A percentile compares a stretch with the other conserved stretches of the same genome.
Evolutionary conservation across 2,113 vertebrate species (phyloP).

Genomic region (Heterochromis multidens): DNA sequence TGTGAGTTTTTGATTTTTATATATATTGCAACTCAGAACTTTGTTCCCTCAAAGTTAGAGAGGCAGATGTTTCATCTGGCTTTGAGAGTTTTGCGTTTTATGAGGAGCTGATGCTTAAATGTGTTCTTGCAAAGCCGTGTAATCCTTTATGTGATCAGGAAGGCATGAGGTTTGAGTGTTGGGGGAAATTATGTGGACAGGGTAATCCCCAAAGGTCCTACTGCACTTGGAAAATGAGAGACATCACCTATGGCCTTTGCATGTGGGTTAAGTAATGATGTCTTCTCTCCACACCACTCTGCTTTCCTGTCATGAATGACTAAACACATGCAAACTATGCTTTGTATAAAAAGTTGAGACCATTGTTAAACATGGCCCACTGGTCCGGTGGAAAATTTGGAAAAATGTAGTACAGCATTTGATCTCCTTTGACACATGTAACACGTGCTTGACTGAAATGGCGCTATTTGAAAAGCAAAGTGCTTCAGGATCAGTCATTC

Average conservation of each 20-base stretch:
- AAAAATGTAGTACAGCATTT: background rate
- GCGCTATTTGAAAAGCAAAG: background rate
- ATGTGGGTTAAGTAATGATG: slow-evolving; percentile 58
- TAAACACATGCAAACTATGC: slow-evolving; percentile 27
- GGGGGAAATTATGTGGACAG: slow-evolving; percentile 65
- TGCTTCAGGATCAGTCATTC: background rate
- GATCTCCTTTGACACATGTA: background rate
- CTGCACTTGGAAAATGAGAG: slow-evolving; percentile 50
- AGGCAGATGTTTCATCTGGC: slow-evolving; percentile 52
- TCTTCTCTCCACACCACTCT: slow-evolving; percentile 13
- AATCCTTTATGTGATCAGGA: slow-evolving; percentile 70
- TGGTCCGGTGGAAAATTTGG: background rate
- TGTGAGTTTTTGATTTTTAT: background rate
- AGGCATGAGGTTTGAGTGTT: slow-evolving; percentile 60
- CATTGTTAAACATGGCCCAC: background rate
- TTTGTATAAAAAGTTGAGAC: slow-evolving; percentile 6
- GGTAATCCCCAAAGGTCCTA: slow-evolving; percentile 71
- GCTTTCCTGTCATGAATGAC: slow-evolving; percentile 32
- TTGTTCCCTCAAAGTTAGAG: slow-evolving; percentile 26
- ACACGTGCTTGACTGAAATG: background rate
- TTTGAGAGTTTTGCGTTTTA: slow-evolving; percentile 41
- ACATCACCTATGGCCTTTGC: slow-evolving; percentile 40
- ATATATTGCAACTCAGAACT: background rate
- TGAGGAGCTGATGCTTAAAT: slow-evolving; percentile 56
- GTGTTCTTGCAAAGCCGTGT: slow-evolving; percentile 55